Base-by-base conservation (phyloP, 1,140 invertebrate species). In the Orius insidiosus region DNA sequence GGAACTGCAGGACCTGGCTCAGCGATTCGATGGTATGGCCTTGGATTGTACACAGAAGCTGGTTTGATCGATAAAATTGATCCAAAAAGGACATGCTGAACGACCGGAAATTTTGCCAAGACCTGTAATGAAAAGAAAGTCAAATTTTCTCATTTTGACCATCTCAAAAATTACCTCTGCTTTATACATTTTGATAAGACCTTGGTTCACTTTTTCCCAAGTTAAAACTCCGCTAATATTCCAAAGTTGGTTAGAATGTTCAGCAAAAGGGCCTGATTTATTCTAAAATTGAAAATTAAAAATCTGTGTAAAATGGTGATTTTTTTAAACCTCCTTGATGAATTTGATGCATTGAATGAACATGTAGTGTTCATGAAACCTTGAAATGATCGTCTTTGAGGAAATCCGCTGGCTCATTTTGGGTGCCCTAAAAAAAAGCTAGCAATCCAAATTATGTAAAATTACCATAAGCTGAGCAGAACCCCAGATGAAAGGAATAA, bases 171-270 rank as follows among this genome's bases (percentile, higher is more conserved):
- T 60, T 60, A 92, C 90, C 71, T 99, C 96, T 50, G 80, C 95
- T 70, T 92, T 90, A 60, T 99, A 99, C 95, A 98, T 99, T 70
- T 93, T 96, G 30, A 98, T 80, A 16, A 99, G 70, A 31, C 96
- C 96, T 50, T 75, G 70, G 63, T 98, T 98, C 16, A 99, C 84
- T 75, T 97, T 98, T 0, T 71, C 64, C 96, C 96, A 99, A 3
- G 74, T 76, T 2, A 76, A 69, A 5, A 97, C 90, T 9, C 77
- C 92, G 64, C 90, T 96, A 16, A 99, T 93, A 59, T 95, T 95
- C 93, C 93, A 98, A 9, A 99, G 62, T 58, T 97, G 92, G 69
- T 98, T 98, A 0, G 95, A 98, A 66, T 99, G 96, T 65, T 99
- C 96, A 36, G 89, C 82, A 75, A 99, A 99, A 39, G 90, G 90